Evolutionary conservation across 2,797 vertebrate genomes (phyloP).

Genomic region (Austrolebias charrua): DNA sequence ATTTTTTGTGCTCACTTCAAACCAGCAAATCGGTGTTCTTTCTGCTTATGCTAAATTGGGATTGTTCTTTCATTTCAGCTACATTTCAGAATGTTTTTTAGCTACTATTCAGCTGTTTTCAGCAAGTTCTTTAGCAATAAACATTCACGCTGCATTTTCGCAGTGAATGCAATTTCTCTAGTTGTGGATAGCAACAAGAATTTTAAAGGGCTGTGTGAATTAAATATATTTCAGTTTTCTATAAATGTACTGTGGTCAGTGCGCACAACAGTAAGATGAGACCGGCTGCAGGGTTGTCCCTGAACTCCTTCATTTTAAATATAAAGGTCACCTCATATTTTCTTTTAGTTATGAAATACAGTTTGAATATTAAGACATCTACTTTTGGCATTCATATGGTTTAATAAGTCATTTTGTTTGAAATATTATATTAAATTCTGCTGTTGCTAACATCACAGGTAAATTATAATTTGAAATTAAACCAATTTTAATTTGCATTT

Average conservation of each 20-base stretch:
- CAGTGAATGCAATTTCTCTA: no score
- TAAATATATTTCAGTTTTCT: slow-evolving; percentile 16
- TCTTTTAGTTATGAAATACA: slow-evolving; percentile 14
- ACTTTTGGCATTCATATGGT: slow-evolving; percentile 1
- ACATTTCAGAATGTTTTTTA: no score
- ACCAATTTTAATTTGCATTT: slow-evolving; percentile 18
- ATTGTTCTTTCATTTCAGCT: no score
- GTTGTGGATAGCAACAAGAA: slow-evolving; percentile 4
- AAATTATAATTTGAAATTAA: slow-evolving; percentile 31
- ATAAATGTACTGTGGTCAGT: slow-evolving; percentile 5
- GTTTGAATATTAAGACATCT: slow-evolving; percentile 1
- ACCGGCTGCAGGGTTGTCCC: background rate
- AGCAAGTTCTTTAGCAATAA: no score
- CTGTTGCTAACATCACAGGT: slow-evolving; percentile 5
- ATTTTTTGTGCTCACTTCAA: no score
- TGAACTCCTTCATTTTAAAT: slow-evolving; percentile 7
- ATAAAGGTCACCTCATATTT: slow-evolving; percentile 9
- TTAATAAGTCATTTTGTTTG: slow-evolving; percentile 12
- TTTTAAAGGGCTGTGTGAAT: background rate
- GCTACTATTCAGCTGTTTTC: no score
- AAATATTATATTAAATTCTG: background rate
- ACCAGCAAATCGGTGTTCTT: no score
- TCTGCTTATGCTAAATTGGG: no score
- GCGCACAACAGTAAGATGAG: slow-evolving; percentile 7
- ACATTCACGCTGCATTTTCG: no score